These are phyloP conservation scores for Syngnathoides biaculeatus DNA, from an alignment of 2,113 vertebrate species.

Conservation along the genomic window DNA sequence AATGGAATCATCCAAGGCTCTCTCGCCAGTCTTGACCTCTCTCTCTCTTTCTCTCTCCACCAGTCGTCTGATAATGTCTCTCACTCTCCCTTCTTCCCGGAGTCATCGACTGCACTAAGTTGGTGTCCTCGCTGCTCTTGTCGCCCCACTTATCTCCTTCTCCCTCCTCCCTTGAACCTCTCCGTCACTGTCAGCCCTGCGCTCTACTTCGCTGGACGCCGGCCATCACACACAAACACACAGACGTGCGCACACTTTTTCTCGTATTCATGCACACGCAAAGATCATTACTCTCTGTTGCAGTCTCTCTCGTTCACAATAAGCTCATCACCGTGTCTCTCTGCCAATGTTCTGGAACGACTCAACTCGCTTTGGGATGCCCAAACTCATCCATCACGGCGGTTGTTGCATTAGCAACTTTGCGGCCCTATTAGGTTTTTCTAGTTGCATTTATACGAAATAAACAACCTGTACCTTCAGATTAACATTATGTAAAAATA, in stretches of 20 bases:
- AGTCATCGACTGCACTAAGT: slow-evolving; percentile 60
- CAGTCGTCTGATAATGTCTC: slow-evolving; percentile 41
- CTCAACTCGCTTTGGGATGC: slow-evolving; percentile 36
- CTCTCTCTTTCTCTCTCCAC: slow-evolving; percentile 10
- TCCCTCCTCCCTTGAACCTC: slow-evolving; percentile 47
- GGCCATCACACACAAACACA: slow-evolving; percentile 29
- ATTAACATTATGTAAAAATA: no score
- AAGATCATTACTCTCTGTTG: slow-evolving; percentile 52
- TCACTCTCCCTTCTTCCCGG: slow-evolving; percentile 39
- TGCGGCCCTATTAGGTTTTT: not conserved
- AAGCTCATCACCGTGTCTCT: slow-evolving; percentile 41
- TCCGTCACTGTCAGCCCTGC: slow-evolving; percentile 66
- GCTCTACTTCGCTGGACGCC: slow-evolving; percentile 56
- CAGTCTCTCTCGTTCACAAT: slow-evolving; percentile 35
- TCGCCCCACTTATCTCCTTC: slow-evolving; percentile 43
- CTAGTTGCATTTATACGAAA: no score
- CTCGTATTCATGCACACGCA: slow-evolving; percentile 42
- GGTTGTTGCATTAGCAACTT: slow-evolving; percentile 24
- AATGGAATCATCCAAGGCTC: slow-evolving; percentile 51
- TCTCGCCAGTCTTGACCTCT: slow-evolving; percentile 40
- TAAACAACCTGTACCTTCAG: no score
- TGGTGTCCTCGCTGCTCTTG: slow-evolving; percentile 48
- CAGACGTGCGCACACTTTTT: slow-evolving; percentile 11
- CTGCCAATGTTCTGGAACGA: slow-evolving; percentile 60
- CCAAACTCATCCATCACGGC: slow-evolving; percentile 60